Conservation (phyloP, 2,888 invertebrate genomes). For the Drosophila greeni region DNA sequence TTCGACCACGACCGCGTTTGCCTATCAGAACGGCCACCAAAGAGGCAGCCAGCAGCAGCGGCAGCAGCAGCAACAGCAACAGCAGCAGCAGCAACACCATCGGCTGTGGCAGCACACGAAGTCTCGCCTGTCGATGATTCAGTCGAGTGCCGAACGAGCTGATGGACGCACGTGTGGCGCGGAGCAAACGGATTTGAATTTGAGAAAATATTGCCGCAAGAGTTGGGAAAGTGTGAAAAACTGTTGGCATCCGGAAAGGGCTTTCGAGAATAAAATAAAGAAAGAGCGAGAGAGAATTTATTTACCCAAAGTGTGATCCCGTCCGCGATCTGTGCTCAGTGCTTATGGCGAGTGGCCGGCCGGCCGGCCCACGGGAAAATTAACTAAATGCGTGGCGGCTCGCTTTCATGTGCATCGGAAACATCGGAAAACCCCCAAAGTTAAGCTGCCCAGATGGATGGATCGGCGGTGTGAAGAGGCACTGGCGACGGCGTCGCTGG, state of each 20-base stretch:
- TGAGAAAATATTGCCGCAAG: constrained; percentile 7
- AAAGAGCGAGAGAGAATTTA: background rate
- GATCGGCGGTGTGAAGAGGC: constrained; percentile 68
- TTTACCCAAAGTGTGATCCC: constrained; percentile 19
- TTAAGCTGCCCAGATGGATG: constrained; percentile 68
- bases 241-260: constrained; percentile 23
- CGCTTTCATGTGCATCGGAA: constrained; percentile 57
- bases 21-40: constrained; percentile 57
- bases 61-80: background rate
- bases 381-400: constrained; percentile 55
- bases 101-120: constrained; percentile 42
- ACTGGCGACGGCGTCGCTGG: constrained; percentile 39
- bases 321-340: constrained; percentile 17
- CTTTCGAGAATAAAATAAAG: background rate
- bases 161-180: constrained; percentile 67
- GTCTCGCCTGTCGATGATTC: constrained; percentile 52
- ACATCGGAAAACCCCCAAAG: constrained; percentile 48
- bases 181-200: constrained; percentile 33
- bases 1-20: constrained; percentile 50
- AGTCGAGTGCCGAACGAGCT: constrained; percentile 76
- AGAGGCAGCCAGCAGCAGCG: constrained; percentile 42
- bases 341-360: constrained; percentile 61
- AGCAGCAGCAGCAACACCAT: constrained; percentile 22
- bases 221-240: constrained; percentile 39
- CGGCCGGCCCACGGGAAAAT: constrained; percentile 61